Base-by-base conservation (phyloP, 2,797 vertebrate genomes). In the Falco naumanni region DNA sequence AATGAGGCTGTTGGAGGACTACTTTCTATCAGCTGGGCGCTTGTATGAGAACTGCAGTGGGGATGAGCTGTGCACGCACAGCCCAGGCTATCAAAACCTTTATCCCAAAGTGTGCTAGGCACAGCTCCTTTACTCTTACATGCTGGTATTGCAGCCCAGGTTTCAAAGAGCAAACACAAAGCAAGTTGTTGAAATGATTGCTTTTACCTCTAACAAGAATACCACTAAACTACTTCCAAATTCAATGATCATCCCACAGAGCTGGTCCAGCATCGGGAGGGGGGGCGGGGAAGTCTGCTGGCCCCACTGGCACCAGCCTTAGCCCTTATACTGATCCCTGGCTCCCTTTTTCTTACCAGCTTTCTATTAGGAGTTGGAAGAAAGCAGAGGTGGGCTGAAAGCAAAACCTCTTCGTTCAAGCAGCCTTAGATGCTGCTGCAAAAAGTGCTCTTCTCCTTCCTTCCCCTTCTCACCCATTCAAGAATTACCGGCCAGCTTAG, bases 1-100 rank as follows among this genome's bases (percentile, higher is more conserved):
- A 70, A 56, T 87, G 50, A 54, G 86, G 26, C 76, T 72, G 43
- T 66, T 83, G 34, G 91, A 91, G 84, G 79, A 74, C 10, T 60
- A 33, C 80, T 96, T 76, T 61, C 16, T 14, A 69, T 95, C 93
- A 95, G 87, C 94, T 95, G 91, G 63, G 70, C n/a, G 45, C 76
- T 95, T 17, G 25, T 25, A 11, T 18, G 60, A 93, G 92, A 78
- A 45, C 45, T 0, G 2, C 33, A 47, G 63, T 2, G 25, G 31
- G 21, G 83, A 50, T 17, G 63, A 78, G 92, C 89, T 59, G 57
- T 63, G 21, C 15, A 18, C 12, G 4, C 2, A 74, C 21, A 80
- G 68, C 51, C 54, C 66, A 11, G 59, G 22, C 51, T 66, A 29
- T 6, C 51, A 22, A 10, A 75, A 51, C 22, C 43, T 61, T 22